Base-by-base conservation (phyloP, 2,113 vertebrate genomes). In the Thermophis baileyi region DNA sequence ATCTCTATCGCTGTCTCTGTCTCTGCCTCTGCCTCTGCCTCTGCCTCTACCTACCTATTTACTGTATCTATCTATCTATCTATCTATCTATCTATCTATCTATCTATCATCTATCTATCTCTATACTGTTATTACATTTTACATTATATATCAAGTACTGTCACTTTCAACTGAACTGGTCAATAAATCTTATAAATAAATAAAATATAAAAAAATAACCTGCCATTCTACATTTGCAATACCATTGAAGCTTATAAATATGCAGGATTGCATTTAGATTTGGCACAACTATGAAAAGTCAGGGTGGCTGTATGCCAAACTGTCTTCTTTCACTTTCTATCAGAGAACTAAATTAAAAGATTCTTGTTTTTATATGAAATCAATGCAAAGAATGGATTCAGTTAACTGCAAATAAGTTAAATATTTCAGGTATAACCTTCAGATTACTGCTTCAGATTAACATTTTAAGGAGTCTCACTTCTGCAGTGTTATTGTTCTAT, bases 401-500 rank as follows among this genome's bases (percentile, higher is more conserved):
- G 8, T 90, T 60, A 35, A 90, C 44, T 69, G 24, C 27, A 35
- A 87, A 35, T 40, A 87, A 69, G n/a, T 85, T 25, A 47, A 87
- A 53, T 18, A 69, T 2, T 46, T 0, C 35, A 47, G 89, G 24
- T 85, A 87, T 4, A 27, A 60, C 30, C 27, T 7, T 50, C 50
- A 81, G 2, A 47, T 55, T 20, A 4, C 27, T 47, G 44, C 46
- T 91, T 47, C 81, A 74, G 51, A 74, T 88, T 69, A 27, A 22
- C 14, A 54, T 40, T 40, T 81, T 47, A 69, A n/a, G 49, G 50
- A 30, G 95, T 96, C 93, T 95, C 94, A 96, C 95, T 96, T 97
- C 95, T 94, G 95, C 95, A 89, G 94, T 95, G 96, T 94, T 93
- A 87, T 95, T 92, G 95, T 47, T 5, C 4, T 18, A 14, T 89